A percentile compares a stretch with the other conserved stretches of the same genome.
Evolutionary conservation across 2,888 invertebrate genomes (phyloP).

Genomic region (Acronicta leporina): DNA sequence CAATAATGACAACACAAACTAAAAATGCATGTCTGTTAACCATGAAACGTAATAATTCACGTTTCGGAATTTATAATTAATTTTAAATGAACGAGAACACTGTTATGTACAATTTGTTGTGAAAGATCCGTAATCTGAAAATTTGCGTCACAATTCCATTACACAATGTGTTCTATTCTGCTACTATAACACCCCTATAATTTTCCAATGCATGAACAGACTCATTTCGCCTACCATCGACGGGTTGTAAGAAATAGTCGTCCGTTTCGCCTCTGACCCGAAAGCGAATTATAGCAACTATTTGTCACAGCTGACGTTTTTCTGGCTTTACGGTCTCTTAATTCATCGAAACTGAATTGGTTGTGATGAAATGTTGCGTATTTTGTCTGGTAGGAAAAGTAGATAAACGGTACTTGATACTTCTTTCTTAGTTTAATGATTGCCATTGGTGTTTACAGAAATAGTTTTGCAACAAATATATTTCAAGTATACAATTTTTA

Average conservation of each 20-base stretch:
- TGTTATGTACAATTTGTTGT: background rate
- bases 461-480: constrained; percentile 1
- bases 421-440: constrained; percentile 8
- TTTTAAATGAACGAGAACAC: background rate
- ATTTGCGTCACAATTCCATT: background rate
- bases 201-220: constrained; percentile 18
- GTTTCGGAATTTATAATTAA: constrained; percentile 5
- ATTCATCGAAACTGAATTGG: constrained; percentile 42
- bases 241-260: constrained; percentile 45
- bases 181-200: background rate
- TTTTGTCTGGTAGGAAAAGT: constrained; percentile 10
- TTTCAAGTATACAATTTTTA: background rate
- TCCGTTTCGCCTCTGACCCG: constrained; percentile 51
- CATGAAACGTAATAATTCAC: constrained; percentile 18
- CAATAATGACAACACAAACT: too few relatives aligned
- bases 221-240: constrained; percentile 26
- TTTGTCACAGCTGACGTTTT: constrained; percentile 49
- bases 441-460: constrained; percentile 1
- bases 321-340: constrained; percentile 43
- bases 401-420: background rate
- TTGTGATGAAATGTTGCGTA: constrained; percentile 35
- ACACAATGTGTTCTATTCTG: too few relatives aligned
- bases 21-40: background rate
- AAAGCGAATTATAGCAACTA: constrained; percentile 48
- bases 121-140: background rate